Conservation (phyloP, 2,797 vertebrate species). For the Helicolenus hilgendorfi region DNA sequence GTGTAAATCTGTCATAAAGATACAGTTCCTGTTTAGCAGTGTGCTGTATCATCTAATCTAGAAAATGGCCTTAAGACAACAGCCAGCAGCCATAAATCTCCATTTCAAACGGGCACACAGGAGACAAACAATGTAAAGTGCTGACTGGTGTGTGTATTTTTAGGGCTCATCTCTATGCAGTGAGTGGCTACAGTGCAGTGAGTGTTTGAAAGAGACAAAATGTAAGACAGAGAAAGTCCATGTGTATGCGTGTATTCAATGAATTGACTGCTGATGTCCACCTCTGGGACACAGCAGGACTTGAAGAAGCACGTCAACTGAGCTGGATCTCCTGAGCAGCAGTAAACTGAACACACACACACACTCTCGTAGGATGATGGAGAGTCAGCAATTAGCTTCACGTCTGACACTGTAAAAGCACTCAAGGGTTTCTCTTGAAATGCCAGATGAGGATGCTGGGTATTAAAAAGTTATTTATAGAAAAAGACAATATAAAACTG, state of each 20-base stretch:
- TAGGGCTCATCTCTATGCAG: slow-evolving; percentile 74
- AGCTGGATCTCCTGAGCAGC: slow-evolving; percentile 31
- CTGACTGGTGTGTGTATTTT: slow-evolving; percentile 84
- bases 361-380: slow-evolving; percentile 9
- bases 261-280: slow-evolving; percentile 6
- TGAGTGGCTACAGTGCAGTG: slow-evolving; percentile 33
- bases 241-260: not conserved
- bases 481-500: slow-evolving; percentile 41
- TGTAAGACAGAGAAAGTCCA: slow-evolving; percentile 7
- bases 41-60: slow-evolving; percentile 71
- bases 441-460: slow-evolving; percentile 23
- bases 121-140: slow-evolving; percentile 81
- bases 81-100: slow-evolving; percentile 82
- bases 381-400: slow-evolving; percentile 45
- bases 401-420: slow-evolving; percentile 39
- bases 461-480: slow-evolving; percentile 58
- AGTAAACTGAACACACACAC: slow-evolving; percentile 8
- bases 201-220: slow-evolving; percentile 5
- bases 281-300: slow-evolving; percentile 21
- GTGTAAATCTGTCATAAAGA: slow-evolving; percentile 58
- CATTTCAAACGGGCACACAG: slow-evolving; percentile 82
- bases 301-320: slow-evolving; percentile 39
- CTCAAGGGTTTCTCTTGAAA: slow-evolving; percentile 20
- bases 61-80: slow-evolving; percentile 77
- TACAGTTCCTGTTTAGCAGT: slow-evolving; percentile 55